Evolutionary conservation across 37 sponge, comb jelly and placozoan genomes (phyloP), one percentile per base, ranked within the genome.

Genomic region (Spongilla lacustris): DNA sequence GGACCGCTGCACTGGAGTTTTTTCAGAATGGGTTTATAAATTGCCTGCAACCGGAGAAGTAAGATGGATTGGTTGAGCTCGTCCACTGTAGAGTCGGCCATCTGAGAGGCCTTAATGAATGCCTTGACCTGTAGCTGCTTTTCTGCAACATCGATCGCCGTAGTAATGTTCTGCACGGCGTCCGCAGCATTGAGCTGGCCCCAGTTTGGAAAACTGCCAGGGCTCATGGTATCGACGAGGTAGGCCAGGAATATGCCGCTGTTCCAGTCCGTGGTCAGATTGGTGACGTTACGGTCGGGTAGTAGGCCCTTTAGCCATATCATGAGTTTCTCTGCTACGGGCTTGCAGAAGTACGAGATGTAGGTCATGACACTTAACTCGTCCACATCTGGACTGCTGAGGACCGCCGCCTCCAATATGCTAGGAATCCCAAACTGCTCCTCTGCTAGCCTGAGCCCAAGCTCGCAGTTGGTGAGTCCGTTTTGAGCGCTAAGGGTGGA

Each of bases 331-430:
- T 87, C 82, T 24, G 79, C 86, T 0, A 85, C 86, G 1, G 88
- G 87, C 28, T 86, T 81, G 77, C 87, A 92, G 83, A 96, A 96
- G 67, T 88, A 97, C 25, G 96, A 95, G 46, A 97, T 73, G 84
- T 97, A 97, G 0, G 96, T 97, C 96, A 97, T 95, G 71, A 97
- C 94, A 31, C 92, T 90, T 50, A 95, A 73, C 72, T 97, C 96
- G 78, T 97, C 98, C 17, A 97, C 87, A 22, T 80, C 69, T 1
- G 84, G 83, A 46, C 91, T 78, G 69, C 85, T 74, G 25, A 97
- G 80, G 73, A 93, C 96, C 9, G 72, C 89, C 23, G 98, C 82
- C 5, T 79, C 83, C 68, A 97, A 38, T 25, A 97, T 74, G 38
- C 67, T 73, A 9, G 96, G 96, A 27, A 97, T 90, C 0, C 38